Evolutionary conservation across 2,113 vertebrate species (phyloP).

Genomic region (Amblyopsis rosae): DNA sequence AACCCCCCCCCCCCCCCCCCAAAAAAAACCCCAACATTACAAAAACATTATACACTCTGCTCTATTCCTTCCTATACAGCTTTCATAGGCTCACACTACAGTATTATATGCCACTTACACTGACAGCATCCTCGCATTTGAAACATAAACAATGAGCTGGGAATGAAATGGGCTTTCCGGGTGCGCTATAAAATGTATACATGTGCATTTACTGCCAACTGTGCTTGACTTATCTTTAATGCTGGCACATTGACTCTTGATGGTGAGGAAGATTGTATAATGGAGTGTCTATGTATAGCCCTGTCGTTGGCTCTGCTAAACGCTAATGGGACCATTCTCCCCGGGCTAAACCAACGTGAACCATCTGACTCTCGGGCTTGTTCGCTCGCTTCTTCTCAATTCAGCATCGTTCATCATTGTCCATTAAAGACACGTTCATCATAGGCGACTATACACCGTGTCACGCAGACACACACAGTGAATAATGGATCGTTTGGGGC

Average conservation of each 20-base stretch:
- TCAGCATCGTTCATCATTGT: constrained; percentile 49
- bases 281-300: constrained; percentile 11
- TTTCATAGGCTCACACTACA: no score
- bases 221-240: neutral
- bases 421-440: constrained; percentile 57
- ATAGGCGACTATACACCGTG: constrained; percentile 22
- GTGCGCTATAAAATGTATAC: no score
- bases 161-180: no score
- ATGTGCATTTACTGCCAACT: no score
- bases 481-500: constrained; percentile 49
- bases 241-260: constrained; percentile 11
- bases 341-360: constrained; percentile 40
- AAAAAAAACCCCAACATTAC: no score
- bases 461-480: constrained; percentile 43
- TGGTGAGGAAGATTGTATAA: constrained; percentile 8
- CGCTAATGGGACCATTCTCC: constrained; percentile 39
- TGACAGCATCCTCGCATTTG: no score
- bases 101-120: no score
- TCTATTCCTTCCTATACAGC: no score
- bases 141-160: no score
- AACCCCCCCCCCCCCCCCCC: no score
- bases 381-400: constrained; percentile 5
- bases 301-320: constrained; percentile 18
- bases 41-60: no score
- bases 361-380: constrained; percentile 17